A percentile compares a stretch with the other conserved stretches of the same genome.
Conservation (phyloP, 2,113 vertebrate genomes). For the Mohoua ochrocephala region DNA sequence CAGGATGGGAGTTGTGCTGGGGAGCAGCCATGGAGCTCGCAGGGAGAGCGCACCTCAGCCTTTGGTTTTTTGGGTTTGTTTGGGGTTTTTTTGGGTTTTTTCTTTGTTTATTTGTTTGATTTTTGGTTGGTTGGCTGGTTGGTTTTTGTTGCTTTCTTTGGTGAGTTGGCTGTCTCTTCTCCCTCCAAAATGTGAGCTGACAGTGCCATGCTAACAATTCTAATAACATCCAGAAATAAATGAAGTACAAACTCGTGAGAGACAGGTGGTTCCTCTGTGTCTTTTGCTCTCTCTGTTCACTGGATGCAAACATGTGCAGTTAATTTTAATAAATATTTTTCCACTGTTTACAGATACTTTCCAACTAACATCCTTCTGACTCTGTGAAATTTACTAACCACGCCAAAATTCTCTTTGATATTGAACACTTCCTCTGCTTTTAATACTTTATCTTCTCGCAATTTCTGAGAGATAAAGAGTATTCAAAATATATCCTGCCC, state of each 20-base stretch:
- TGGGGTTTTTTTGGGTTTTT: no score
- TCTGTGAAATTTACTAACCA: neutral
- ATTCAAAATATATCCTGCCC: neutral
- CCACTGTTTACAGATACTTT: neutral
- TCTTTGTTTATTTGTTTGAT: neutral
- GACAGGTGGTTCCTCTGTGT: neutral
- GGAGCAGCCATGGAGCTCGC: neutral
- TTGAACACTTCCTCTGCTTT: neutral
- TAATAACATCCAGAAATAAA: neutral
- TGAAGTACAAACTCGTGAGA: neutral
- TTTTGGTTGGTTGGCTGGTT: neutral
- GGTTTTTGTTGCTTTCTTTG: neutral
- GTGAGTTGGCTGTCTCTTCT: neutral
- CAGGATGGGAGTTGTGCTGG: neutral
- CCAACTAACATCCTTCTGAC: neutral
- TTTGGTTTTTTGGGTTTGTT: rapidly evolving
- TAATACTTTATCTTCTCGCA: neutral
- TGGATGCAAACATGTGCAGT: neutral
- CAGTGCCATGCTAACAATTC: neutral
- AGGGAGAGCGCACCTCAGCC: neutral
- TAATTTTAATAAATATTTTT: neutral
- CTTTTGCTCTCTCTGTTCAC: neutral
- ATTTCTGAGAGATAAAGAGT: neutral
- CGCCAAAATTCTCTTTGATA: neutral
- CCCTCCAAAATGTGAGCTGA: neutral